These are phyloP conservation scores for Abrostola triplasia DNA, from an alignment of 2,888 invertebrate species.

Conservation along the genomic window DNA sequence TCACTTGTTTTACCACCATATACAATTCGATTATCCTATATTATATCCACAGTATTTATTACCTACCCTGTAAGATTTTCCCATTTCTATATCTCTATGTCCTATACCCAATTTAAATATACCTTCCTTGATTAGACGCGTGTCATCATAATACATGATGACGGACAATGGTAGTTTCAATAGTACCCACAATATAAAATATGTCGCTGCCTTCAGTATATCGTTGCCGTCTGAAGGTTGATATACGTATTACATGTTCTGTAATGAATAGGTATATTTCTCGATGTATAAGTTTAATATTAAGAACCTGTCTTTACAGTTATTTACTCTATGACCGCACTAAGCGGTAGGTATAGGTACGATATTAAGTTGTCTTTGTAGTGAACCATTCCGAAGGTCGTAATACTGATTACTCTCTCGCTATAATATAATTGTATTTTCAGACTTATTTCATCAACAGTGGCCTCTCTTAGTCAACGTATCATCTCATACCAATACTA, in stretches of 20 bases:
- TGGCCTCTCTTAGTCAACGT: slow-evolving; percentile 5
- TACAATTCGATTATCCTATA: neutral
- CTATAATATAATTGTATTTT: slow-evolving; percentile 8
- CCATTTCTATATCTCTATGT: slow-evolving; percentile 1
- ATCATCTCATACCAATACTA: slow-evolving; percentile 15
- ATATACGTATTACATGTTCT: slow-evolving; percentile 13
- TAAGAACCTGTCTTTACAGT: slow-evolving; percentile 32
- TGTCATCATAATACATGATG: too few species aligned
- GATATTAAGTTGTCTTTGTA: slow-evolving; percentile 5
- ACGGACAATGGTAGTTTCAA: neutral
- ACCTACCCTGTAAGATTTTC: slow-evolving; percentile 4
- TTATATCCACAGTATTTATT: too few species aligned
- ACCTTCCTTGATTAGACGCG: too few species aligned
- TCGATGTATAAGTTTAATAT: slow-evolving; percentile 14
- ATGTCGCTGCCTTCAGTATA: slow-evolving; percentile 12
- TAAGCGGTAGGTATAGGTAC: slow-evolving; percentile 4
- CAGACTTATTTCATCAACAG: neutral
- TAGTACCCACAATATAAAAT: neutral
- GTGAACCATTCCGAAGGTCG: slow-evolving; percentile 1
- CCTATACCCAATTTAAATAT: neutral
- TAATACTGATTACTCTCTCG: neutral
- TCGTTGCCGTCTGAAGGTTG: slow-evolving; percentile 44
- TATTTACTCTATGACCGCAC: slow-evolving; percentile 3
- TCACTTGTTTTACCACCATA: slow-evolving; percentile 11
- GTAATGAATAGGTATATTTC: slow-evolving; percentile 24